These are phyloP conservation scores for Psittacara wagleri DNA, from an alignment of 2,113 vertebrate species.

Conservation along the genomic window DNA sequence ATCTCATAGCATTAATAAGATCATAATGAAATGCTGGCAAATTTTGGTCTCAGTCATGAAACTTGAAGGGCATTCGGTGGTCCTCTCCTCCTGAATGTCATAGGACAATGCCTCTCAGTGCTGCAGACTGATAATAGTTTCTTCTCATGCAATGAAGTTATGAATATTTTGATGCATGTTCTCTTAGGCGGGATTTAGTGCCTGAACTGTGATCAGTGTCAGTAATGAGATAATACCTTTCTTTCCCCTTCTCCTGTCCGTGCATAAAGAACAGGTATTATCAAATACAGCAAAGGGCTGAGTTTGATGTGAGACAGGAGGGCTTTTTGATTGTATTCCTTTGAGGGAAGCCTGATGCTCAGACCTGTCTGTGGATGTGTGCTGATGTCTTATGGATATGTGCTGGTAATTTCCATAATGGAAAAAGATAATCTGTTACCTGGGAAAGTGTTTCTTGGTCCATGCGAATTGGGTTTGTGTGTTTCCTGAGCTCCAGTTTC, in stretches of 20 bases:
- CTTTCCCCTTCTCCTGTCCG: conserved; percentile 1
- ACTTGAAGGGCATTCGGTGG: not conserved
- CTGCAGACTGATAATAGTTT: not conserved
- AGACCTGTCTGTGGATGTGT: not conserved
- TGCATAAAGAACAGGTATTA: conserved; percentile 30
- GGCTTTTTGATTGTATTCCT: not conserved
- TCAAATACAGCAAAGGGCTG: not conserved
- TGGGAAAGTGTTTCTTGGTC: not conserved
- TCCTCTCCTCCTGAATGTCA: not conserved
- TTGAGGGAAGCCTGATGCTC: not conserved
- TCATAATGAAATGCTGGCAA: not conserved
- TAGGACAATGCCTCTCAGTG: not conserved
- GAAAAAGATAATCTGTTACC: not conserved
- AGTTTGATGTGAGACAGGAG: not conserved
- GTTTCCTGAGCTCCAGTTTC: not conserved
- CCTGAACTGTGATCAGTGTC: not conserved
- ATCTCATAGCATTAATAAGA: not conserved
- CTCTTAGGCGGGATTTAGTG: conserved; percentile 27
- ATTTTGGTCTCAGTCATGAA: not conserved
- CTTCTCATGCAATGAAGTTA: not conserved
- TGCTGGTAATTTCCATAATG: not conserved
- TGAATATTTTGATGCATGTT: conserved; percentile 39
- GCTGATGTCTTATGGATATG: not conserved
- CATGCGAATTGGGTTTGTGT: not conserved
- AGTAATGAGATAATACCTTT: conserved; percentile 10